Conservation (phyloP, 92 coral and sea anemone species). For the Ricordea florida region DNA sequence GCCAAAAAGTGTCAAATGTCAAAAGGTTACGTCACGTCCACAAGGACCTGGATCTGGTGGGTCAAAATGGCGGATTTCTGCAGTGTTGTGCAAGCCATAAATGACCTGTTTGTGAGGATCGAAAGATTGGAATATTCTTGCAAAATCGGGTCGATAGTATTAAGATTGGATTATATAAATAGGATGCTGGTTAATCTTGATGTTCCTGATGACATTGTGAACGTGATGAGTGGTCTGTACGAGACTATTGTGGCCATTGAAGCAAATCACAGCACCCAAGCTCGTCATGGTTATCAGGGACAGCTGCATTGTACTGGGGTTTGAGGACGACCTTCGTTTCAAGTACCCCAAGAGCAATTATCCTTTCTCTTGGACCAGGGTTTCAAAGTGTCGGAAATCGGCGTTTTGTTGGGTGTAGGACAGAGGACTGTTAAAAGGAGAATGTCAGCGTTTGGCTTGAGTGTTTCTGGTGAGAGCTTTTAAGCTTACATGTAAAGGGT, state of each 20-base stretch:
- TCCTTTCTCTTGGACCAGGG: conserved; percentile 61
- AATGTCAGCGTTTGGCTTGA: not conserved
- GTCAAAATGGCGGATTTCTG: not conserved
- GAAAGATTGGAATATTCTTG: not conserved
- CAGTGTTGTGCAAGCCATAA: conserved; percentile 4
- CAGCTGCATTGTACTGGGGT: conserved; percentile 13
- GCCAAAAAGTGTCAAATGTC: not conserved
- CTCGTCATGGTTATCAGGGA: conserved; percentile 27
- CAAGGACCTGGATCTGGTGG: not conserved
- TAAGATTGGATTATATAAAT: conserved; percentile 36
- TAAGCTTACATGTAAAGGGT: too few relatives aligned
- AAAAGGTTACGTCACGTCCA: not conserved
- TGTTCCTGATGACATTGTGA: conserved; percentile 30
- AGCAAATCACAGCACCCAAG: not conserved
- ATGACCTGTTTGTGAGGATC: conserved; percentile 24
- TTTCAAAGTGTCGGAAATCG: not conserved
- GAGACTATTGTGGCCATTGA: not conserved
- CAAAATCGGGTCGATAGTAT: not conserved
- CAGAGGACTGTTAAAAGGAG: conserved; percentile 9
- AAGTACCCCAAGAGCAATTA: conserved; percentile 56
- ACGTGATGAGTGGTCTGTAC: not conserved
- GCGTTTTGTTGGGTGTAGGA: not conserved
- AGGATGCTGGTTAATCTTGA: conserved; percentile 59
- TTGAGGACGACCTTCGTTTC: conserved; percentile 71
- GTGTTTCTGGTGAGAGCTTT: not conserved